Conservation (phyloP, 2,113 vertebrate genomes). For the Planiliza haematocheilus region DNA sequence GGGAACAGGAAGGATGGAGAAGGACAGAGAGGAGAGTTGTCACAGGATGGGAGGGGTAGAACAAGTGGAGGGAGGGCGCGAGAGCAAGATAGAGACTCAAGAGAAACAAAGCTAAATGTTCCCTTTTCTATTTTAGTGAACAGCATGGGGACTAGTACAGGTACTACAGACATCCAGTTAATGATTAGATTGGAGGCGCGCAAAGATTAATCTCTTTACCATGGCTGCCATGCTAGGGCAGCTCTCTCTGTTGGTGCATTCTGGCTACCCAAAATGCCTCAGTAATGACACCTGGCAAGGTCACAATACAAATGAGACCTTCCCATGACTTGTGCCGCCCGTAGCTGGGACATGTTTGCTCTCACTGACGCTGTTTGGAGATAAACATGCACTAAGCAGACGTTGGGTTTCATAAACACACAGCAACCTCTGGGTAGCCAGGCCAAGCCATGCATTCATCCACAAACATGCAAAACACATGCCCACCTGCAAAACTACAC, state of each 20-base stretch:
- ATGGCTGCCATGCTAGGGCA: constrained; percentile 14
- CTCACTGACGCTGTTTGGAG: constrained; percentile 67
- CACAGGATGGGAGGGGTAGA: constrained; percentile 71
- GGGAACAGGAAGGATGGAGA: constrained; percentile 78
- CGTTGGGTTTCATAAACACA: constrained; percentile 67
- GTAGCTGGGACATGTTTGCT: constrained; percentile 63
- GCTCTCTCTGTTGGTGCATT: constrained; percentile 25
- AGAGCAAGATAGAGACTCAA: constrained; percentile 68
- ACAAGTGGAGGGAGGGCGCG: constrained; percentile 61
- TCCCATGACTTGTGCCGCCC: constrained; percentile 74
- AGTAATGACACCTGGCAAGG: constrained; percentile 77
- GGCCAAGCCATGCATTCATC: constrained; percentile 38
- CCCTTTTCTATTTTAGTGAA: constrained; percentile 78
- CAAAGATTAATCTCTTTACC: constrained; percentile 63
- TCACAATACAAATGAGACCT: constrained; percentile 66
- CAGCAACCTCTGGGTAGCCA: constrained; percentile 37
- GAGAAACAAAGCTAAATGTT: constrained; percentile 78
- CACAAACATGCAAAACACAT: constrained; percentile 42
- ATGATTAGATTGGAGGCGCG: constrained; percentile 71
- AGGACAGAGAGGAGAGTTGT: constrained; percentile 79
- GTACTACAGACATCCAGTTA: constrained; percentile 68
- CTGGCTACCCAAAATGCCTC: constrained; percentile 57
- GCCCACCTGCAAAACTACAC: constrained; percentile 26
- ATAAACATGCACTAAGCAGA: constrained; percentile 66
- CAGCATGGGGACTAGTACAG: constrained; percentile 66